Evolutionary conservation across 53 echinoderm and acorn worm species (phyloP).

Genomic region (Henricia sp.): DNA sequence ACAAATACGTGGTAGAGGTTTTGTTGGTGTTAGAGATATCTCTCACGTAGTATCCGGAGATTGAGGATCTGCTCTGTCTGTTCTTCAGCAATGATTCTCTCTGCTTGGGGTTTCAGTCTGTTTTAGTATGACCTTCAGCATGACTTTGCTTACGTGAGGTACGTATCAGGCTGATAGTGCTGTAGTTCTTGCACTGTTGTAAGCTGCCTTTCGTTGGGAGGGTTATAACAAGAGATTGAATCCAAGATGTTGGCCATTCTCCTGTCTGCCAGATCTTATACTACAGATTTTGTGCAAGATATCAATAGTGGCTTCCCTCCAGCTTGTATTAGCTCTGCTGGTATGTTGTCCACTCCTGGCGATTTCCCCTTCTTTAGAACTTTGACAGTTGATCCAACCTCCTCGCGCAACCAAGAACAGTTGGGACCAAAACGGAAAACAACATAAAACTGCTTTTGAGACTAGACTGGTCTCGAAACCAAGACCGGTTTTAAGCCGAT

Average conservation of each 20-base stretch:
- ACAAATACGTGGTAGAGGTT: background rate
- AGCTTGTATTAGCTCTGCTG: too few species aligned
- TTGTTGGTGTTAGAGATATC: slow-evolving; percentile 20
- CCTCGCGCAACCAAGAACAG: too few species aligned
- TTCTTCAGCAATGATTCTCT: slow-evolving; percentile 54
- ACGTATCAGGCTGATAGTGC: slow-evolving; percentile 48
- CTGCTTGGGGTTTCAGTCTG: slow-evolving; percentile 53
- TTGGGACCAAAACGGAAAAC: too few species aligned
- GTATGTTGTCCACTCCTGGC: too few species aligned
- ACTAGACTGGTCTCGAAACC: too few species aligned
- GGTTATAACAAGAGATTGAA: slow-evolving; percentile 43
- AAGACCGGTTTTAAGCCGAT: too few species aligned
- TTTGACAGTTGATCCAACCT: slow-evolving; percentile 41
- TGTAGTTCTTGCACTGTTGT: too few species aligned
- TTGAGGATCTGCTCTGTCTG: slow-evolving; percentile 57
- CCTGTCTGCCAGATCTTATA: slow-evolving; percentile 59
- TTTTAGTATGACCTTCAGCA: slow-evolving; percentile 42
- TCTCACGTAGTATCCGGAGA: slow-evolving; percentile 38
- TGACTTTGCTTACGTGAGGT: slow-evolving; percentile 61
- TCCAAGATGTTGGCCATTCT: slow-evolving; percentile 49
- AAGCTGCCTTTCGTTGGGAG: slow-evolving; percentile 60
- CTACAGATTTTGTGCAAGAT: slow-evolving; percentile 29
- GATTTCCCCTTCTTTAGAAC: slow-evolving; percentile 37
- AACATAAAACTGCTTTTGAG: too few species aligned
- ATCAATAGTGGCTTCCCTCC: too few species aligned